phyloP scores from a whole-genome alignment of 1,140 invertebrate genomes.

The Spodoptera litura region DNA sequence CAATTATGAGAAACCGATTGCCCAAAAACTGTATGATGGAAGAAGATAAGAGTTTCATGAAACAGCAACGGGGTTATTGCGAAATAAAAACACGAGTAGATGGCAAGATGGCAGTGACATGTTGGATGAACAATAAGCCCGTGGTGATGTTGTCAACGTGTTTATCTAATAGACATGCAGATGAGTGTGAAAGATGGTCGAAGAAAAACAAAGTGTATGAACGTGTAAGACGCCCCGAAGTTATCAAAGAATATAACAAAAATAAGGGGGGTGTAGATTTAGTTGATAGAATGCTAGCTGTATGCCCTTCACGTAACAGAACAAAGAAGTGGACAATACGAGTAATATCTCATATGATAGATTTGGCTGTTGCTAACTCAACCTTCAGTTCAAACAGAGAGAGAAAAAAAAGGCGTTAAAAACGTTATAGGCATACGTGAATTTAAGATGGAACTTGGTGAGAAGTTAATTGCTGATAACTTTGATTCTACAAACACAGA shows the following conservation, averaged over 20 bases:
- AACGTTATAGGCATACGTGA: not conserved
- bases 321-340: slow-evolving; percentile 33
- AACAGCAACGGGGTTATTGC: not conserved
- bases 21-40: not conserved
- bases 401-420: slow-evolving; percentile 14
- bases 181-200: slow-evolving; percentile 5
- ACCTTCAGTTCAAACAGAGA: not conserved
- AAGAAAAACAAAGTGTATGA: not conserved
- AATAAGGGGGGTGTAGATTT: slow-evolving; percentile 46
- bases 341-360: slow-evolving; percentile 17
- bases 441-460: slow-evolving; percentile 4
- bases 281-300: slow-evolving; percentile 32
- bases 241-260: slow-evolving; percentile 27
- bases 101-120: not conserved
- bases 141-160: not conserved
- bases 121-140: slow-evolving; percentile 14
- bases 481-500: slow-evolving; percentile 12
- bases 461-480: slow-evolving; percentile 19
- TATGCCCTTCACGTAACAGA: slow-evolving; percentile 34
- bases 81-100: not conserved
- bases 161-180: not conserved
- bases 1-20: not conserved
- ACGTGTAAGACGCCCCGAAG: not conserved
- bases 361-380: not conserved
- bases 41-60: not conserved